Conservation (phyloP, 2,888 invertebrate species). For the Oligia latruncula region DNA sequence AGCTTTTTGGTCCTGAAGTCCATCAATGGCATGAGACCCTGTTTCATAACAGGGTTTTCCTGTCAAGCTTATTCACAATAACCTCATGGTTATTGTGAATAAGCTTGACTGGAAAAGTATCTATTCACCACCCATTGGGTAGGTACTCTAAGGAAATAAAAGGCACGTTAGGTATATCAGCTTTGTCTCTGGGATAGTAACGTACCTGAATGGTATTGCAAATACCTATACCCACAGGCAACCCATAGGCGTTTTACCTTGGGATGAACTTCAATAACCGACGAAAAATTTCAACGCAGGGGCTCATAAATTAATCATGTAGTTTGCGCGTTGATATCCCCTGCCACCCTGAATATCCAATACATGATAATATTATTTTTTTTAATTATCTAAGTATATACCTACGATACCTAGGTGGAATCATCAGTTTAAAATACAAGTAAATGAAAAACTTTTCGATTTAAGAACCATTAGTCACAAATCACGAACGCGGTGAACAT, state of each 20-base stretch:
- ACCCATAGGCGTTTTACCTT: not conserved
- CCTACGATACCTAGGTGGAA: not conserved
- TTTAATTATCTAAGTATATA: not conserved
- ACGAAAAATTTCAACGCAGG: too few relatives aligned
- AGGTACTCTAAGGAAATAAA: not conserved
- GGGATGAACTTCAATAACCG: too few relatives aligned
- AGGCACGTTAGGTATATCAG: not conserved
- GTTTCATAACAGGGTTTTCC: too few relatives aligned
- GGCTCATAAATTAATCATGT: too few relatives aligned
- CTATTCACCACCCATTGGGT: not conserved
- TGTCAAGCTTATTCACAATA: too few relatives aligned
- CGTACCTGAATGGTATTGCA: not conserved
- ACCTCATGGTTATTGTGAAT: not conserved
- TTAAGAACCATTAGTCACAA: not conserved
- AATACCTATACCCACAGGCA: not conserved
- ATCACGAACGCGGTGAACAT: conserved; percentile 22
- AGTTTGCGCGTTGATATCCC: too few relatives aligned
- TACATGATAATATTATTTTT: not conserved
- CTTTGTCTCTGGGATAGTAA: not conserved
- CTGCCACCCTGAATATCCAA: not conserved
- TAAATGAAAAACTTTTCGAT: not conserved
- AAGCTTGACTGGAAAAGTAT: not conserved
- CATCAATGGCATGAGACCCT: not conserved
- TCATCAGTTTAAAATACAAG: too few relatives aligned
- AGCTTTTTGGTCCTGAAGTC: too few relatives aligned